These are phyloP conservation scores for Alces alces DNA, from an alignment of 2,113 vertebrate genomes.

Conservation along the genomic window DNA sequence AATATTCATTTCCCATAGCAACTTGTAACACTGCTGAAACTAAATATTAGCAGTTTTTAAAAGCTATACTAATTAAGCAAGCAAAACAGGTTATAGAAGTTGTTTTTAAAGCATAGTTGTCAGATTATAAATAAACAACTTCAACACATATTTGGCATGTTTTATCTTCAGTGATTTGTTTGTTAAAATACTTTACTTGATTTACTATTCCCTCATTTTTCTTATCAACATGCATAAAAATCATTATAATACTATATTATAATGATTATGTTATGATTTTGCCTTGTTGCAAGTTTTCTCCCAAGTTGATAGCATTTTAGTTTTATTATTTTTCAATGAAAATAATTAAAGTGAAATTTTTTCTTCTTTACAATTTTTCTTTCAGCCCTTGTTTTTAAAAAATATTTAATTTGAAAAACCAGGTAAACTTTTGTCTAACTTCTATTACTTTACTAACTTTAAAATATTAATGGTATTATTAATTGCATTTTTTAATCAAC, in stretches of 20 bases:
- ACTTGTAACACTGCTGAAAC: not conserved
- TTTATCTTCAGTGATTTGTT: not conserved
- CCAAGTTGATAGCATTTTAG: not conserved
- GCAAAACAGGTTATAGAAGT: not conserved
- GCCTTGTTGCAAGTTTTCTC: not conserved
- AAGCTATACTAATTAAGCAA: not conserved
- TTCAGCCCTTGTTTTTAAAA: not conserved
- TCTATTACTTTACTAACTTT: not conserved
- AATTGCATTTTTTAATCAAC: not conserved
- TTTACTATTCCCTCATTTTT: not conserved
- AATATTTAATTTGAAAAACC: not conserved
- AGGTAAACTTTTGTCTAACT: not conserved
- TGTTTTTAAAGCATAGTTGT: not conserved
- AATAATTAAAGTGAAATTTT: not conserved
- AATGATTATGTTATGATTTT: not conserved
- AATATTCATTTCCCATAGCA: not conserved
- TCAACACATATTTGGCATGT: not conserved
- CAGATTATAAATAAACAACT: not conserved
- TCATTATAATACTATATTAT: not conserved
- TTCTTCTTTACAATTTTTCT: not conserved
- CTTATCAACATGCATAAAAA: not conserved
- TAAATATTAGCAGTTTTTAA: not conserved
- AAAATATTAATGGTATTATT: not conserved
- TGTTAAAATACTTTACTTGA: not conserved
- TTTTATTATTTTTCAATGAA: not conserved